Base-by-base conservation (phyloP, 1,140 invertebrate genomes). In the Leptoteleia sp. region DNA sequence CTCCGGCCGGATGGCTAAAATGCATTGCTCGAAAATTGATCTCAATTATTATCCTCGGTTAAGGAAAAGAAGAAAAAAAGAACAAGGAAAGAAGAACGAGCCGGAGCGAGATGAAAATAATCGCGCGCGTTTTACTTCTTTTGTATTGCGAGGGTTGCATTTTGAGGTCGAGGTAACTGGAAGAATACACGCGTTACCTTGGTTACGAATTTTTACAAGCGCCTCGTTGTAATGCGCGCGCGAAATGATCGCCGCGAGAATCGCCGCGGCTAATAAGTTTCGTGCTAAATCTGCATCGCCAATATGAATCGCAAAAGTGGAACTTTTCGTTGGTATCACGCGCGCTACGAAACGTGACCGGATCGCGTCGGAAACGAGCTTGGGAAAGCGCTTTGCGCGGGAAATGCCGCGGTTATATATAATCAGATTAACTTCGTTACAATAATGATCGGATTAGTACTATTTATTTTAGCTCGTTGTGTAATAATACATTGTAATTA, bases 111-210 rank as follows among this genome's bases (percentile, higher is more conserved):
- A n/a, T 7, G 12, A 42, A 38, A 55, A 52, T 61, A 54, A 42
- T 72, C 40, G 52, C 42, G 15, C 27, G 7, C 2, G 19, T 22
- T 75, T 65, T 75, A 42, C 43, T 64, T 59, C 43, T 67, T 61
- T 67, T 43, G 45, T 68, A 25, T 59, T 38, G 40, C 33, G 52
- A 61, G 57, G 62, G 54, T 52, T 76, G 57, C 72, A 76, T 70
- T 76, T 76, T 75, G 61, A 64, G 72, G 72, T 76, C 72, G 72
- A 76, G 72, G 72, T 68, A 33, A 68, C 50, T 64, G 70, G 31
- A 64, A 37, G 59, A 64, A 25, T 29, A 35, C n/a, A n/a, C 50
- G 31, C 57, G 65, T 77, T 27, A 65, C 75, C 75, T 71, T 77
- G 75, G 42, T 65, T 65, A 38, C 40, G 12, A 67, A 76, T 57